Base-by-base conservation (phyloP, 2,113 vertebrate species). In the Pteronura brasiliensis region DNA sequence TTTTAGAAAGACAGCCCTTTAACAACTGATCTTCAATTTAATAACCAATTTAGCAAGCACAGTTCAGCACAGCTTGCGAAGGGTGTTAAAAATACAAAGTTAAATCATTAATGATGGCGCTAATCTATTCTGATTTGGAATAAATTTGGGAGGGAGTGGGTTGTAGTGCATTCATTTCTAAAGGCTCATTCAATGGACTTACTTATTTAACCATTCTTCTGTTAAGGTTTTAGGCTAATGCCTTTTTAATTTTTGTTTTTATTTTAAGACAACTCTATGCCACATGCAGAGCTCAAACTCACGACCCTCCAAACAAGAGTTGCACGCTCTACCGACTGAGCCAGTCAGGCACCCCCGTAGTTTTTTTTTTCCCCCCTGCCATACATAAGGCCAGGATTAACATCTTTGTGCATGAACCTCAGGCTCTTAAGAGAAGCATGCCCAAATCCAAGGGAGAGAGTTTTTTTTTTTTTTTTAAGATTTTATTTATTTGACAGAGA, bases 1-100 rank as follows among this genome's bases (percentile, higher is more conserved):
- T 86, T 93, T 97, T 36, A 77, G 85, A 77, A 93, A 90, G 81
- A 81, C 21, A 76, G 57, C 31, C 76, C 20, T n/a, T 77, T 93
- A 67, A 94, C 83, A 57, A 55, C 72, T 21, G 42, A 52, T 71
- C n/a, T 63, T 82, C 20, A 9, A 6, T n/a, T 95, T 87, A 11
- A 47, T 79, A 44, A 82, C 42, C 39, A 93, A n/a, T 61, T 61
- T 90, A 87, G 74, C 67, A 61, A 44, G 34, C 17, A 17, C 5
- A 31, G 36, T 17, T 81, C 59, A 61, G 74, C 74, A 81, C 23
- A 65, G 65, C 52, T 82, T 82, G 67, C 71, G 87, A 93, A 76
- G 49, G 8, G 17, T 44, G 25, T 67, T 49, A 84, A 81, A 85
- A 90, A 93, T 17, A 81, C n/a, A 90, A 86, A 86, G 27, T 81